phyloP scores from a whole-genome alignment of 1,140 invertebrate genomes.

The Ostrea edulis region DNA sequence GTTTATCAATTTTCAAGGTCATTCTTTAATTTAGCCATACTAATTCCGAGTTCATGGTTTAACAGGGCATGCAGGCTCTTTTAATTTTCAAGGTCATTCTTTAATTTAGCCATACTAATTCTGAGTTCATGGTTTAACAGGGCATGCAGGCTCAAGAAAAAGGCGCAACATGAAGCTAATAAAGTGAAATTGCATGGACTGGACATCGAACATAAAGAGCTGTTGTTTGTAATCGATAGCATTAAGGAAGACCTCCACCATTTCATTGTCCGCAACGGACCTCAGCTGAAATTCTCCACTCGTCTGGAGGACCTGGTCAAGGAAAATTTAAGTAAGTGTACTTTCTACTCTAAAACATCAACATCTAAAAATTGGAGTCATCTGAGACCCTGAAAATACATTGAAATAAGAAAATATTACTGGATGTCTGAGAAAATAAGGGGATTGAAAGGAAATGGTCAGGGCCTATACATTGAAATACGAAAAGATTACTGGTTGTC shows the following conservation, averaged over 20 bases:
- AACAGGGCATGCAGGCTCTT: too few species aligned
- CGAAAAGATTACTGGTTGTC: too few species aligned
- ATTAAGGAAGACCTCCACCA: constrained; percentile 83
- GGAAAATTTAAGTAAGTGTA: constrained; percentile 70
- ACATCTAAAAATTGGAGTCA: too few species aligned
- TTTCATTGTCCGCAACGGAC: constrained; percentile 85
- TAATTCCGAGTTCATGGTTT: not conserved
- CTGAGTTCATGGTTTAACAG: constrained; percentile 77
- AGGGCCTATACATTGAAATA: not conserved
- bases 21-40: not conserved
- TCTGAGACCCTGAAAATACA: too few species aligned
- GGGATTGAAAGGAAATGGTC: not conserved
- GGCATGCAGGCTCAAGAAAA: constrained; percentile 87
- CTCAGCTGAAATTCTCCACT: constrained; percentile 81
- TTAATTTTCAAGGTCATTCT: not conserved
- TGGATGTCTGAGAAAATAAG: not conserved
- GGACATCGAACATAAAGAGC: constrained; percentile 90
- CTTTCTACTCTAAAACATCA: too few species aligned
- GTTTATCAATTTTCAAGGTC: not conserved
- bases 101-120: not conserved
- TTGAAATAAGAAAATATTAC: not conserved
- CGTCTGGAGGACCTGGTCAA: constrained; percentile 63
- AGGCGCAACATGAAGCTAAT: constrained; percentile 80
- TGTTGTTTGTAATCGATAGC: constrained; percentile 68
- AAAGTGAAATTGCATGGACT: constrained; percentile 93